These are phyloP conservation scores for Tryphoninae sp. DNA, from an alignment of 2,888 invertebrate genomes.

Conservation along the genomic window DNA sequence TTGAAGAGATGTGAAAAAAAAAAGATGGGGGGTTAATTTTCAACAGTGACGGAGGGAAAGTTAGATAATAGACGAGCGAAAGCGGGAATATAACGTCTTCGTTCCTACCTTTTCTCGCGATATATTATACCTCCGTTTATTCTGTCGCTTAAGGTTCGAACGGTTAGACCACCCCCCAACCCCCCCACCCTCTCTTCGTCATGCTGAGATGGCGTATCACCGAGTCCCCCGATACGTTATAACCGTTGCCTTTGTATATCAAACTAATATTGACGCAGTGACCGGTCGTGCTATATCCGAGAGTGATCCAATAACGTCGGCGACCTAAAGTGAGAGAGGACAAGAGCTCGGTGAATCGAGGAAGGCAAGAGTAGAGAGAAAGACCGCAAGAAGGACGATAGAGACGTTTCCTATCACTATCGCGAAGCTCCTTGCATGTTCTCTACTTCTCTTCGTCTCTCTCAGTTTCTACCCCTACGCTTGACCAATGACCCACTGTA, in stretches of 20 bases:
- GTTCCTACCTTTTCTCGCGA: background rate
- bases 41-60: background rate
- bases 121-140: slow-evolving; percentile 20
- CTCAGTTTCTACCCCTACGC: background rate
- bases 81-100: background rate
- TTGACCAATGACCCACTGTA: slow-evolving; percentile 57
- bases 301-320: slow-evolving; percentile 59
- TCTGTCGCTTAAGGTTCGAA: background rate
- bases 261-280: slow-evolving; percentile 71
- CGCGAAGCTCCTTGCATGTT: slow-evolving; percentile 22
- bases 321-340: slow-evolving; percentile 3
- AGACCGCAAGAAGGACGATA: slow-evolving; percentile 33
- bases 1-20: background rate
- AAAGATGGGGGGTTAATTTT: background rate
- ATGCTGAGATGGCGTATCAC: background rate
- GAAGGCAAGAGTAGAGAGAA: slow-evolving; percentile 3
- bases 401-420: slow-evolving; percentile 49
- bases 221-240: slow-evolving; percentile 66
- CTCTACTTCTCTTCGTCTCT: background rate
- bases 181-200: background rate
- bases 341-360: background rate
- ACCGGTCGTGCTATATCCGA: slow-evolving; percentile 53
- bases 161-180: background rate
- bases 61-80: background rate
- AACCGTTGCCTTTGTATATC: slow-evolving; percentile 70